Conservation (phyloP, 2,113 vertebrate genomes). For the Butorides virescens region DNA sequence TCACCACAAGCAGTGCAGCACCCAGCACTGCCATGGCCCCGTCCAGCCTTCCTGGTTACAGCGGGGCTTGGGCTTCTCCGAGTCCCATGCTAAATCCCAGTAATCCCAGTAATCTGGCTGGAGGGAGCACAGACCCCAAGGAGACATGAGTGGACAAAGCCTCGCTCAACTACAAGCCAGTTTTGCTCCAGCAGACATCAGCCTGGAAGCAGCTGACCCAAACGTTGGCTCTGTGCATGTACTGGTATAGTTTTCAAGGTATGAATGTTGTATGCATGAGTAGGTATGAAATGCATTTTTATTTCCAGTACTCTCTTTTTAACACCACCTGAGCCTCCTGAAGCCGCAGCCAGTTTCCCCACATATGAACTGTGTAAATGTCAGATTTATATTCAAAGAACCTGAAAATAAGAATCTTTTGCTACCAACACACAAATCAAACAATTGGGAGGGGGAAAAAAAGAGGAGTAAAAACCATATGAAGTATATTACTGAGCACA, state of each 20-base stretch:
- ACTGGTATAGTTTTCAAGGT: background rate
- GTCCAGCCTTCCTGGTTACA: background rate
- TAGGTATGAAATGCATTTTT: background rate
- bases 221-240: background rate
- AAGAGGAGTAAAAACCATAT: background rate
- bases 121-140: background rate
- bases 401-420: background rate
- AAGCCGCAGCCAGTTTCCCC: background rate
- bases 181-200: background rate
- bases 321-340: background rate
- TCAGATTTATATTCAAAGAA: background rate
- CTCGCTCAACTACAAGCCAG: background rate
- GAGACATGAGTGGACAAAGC: background rate
- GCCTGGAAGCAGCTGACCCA: background rate
- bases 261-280: background rate
- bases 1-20: background rate
- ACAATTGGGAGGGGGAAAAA: background rate
- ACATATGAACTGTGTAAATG: background rate
- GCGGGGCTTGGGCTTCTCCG: background rate
- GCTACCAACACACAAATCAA: background rate
- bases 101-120: background rate
- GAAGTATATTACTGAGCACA: background rate
- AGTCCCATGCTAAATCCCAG: background rate
- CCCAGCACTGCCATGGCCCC: background rate
- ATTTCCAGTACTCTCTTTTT: background rate